Base-by-base conservation (phyloP, 37 sponge, comb jelly and placozoan genomes). In the Halisarca cf. caerulea region DNA sequence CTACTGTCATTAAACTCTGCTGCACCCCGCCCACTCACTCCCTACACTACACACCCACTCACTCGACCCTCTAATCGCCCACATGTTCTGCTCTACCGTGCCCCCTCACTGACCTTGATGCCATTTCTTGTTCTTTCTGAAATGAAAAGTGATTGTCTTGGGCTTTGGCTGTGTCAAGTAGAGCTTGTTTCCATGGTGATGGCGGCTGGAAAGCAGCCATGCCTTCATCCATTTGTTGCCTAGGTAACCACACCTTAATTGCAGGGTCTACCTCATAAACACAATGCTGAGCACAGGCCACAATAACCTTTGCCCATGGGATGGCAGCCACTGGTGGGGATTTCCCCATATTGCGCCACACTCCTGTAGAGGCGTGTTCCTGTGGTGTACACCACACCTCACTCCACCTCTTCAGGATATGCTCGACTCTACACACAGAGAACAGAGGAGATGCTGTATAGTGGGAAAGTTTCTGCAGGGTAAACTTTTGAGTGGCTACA, bases 231-330 rank as follows among this genome's bases (percentile, higher is more conserved):
- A 33, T 34, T 9, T 71, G 72, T 33, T 34, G 8, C 72, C 72
- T 34, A 34, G 72, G 72, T 18, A 71, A 71, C 72, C 72, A 71
- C 72, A 71, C 72, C 18, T 28, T 71, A 18, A 37, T 36, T 17
- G 39, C 21, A 36, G 37, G 40, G 72, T 71, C 72, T 36, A 18
- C 28, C 28, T 38, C 32, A 15, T 71, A 30, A 33, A 33, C 8
- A 8, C 20, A 17, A 84, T 91, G 81, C 39, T 87, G 83, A 21
- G 66, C 72, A 86, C 80, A 71, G 17, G 66, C 79, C 0, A 80
- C 40, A 45, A 91, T 80, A 72, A 91, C 80, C 41, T 91, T 80
- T 53, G 78, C 81, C 91, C 91, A 91, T 27, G 87, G 91, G 45
- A 86, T n/a, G 69, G 30, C 38, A 15, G 20, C 3, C 17, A 23